Evolutionary conservation across 2,888 invertebrate genomes (phyloP), one percentile per base, ranked within the genome.

Genomic region (Yponomeuta evonymella): DNA sequence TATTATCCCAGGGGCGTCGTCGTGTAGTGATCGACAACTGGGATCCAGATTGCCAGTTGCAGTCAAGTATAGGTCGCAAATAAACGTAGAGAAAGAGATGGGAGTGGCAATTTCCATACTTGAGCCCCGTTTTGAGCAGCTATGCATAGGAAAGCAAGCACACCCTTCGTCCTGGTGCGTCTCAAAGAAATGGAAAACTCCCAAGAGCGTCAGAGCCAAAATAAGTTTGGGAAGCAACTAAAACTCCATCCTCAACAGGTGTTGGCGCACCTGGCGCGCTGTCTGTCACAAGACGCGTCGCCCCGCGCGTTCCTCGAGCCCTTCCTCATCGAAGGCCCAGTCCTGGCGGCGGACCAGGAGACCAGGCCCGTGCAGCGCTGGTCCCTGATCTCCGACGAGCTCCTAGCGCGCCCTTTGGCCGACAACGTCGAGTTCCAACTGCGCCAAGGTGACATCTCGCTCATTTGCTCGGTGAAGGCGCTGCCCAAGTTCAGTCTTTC

Each of bases 251-350:
- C 15, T 11, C 69, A 67, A 12, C 82, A 91, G 91, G 91, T 99
- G 71, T 90, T 99, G 70, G 95, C 95, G 63, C 98, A 99, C 84
- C 92, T 99, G 75, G 97, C 98, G 0, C 95, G 96, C 75, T 99
- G 99, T 83, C 93, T 99, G 1, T 96, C 97, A 64, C 97, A 98
- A 84, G 98, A 99, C 88, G 94, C 99, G 70, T 97, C 98, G 1
- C 98, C 99, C 0, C 94, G 97, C 71, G 97, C 99, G 10, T 99
- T 99, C 88, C 93, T 99, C 0, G 98, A 99, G 83, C 97, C 97
- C 2, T 99, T 98, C 92, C 93, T 99, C 29, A 94, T 95, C 0
- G 95, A 97, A 75, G 95, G 96, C 1, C 97, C 98, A 0, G 97
- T 98, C 2, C 87, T 98, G 66, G 95, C 97, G 75, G 96, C 96